phyloP scores from a whole-genome alignment of 1,140 invertebrate species.

The Brachystomella parvula region DNA sequence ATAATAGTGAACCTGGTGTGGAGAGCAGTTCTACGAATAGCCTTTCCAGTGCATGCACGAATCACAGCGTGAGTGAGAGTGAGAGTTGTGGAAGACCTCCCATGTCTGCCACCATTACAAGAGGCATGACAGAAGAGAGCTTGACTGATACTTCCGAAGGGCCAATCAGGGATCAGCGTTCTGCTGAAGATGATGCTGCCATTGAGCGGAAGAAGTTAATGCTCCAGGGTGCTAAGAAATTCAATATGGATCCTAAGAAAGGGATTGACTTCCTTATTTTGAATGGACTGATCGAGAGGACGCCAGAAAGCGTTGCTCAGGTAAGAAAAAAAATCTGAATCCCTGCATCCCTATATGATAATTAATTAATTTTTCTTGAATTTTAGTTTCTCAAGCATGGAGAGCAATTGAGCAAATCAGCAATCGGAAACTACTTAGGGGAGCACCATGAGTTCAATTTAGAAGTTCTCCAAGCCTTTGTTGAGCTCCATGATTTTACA shows the following conservation, averaged over 20 bases:
- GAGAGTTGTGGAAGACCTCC: background rate
- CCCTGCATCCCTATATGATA: background rate
- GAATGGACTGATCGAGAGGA: constrained; percentile 78
- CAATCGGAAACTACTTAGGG: constrained; percentile 52
- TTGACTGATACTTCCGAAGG: constrained; percentile 7
- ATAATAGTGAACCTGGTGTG: constrained; percentile 9
- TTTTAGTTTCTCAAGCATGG: constrained; percentile 46
- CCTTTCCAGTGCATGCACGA: background rate
- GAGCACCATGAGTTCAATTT: constrained; percentile 41
- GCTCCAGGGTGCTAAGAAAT: constrained; percentile 63
- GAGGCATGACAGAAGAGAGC: constrained; percentile 7
- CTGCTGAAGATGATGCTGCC: background rate
- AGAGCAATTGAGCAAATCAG: constrained; percentile 49
- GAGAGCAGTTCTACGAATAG: constrained; percentile 13
- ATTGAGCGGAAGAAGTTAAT: constrained; percentile 17
- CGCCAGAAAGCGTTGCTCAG: constrained; percentile 86
- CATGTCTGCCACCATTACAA: background rate
- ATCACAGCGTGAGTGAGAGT: constrained; percentile 1
- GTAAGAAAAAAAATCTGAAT: constrained; percentile 18
- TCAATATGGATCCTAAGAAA: constrained; percentile 99
- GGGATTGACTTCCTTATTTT: constrained; percentile 96
- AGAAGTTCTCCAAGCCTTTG: constrained; percentile 46
- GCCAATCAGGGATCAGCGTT: background rate
- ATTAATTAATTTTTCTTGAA: constrained; percentile 4
- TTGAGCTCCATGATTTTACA: constrained; percentile 47